A percentile compares a stretch with the other conserved stretches of the same genome.
These are phyloP conservation scores for Drosophila setosimentum DNA, from an alignment of 2,888 invertebrate species.

Conservation along the genomic window DNA sequence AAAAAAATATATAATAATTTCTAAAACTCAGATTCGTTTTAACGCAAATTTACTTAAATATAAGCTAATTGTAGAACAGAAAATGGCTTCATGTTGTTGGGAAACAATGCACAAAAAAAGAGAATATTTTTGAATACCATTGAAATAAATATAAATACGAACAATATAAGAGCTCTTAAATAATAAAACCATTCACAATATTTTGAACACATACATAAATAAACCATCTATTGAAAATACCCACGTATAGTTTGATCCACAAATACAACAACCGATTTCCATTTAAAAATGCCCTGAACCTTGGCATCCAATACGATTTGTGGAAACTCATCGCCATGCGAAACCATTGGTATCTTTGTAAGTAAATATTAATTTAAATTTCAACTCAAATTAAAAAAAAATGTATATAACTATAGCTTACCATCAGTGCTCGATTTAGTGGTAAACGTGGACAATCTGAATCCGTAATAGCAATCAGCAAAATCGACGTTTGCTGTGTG, in stretches of 20 bases:
- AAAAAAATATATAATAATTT: too few species aligned
- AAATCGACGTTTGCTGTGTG: constrained; percentile 88
- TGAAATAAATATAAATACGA: background rate
- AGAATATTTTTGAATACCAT: background rate
- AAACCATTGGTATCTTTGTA: constrained; percentile 87
- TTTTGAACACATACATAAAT: background rate
- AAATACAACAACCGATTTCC: constrained; percentile 90
- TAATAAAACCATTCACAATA: background rate
- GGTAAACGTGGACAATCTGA: constrained; percentile 92
- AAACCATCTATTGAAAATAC: constrained; percentile 83
- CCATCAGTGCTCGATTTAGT: constrained; percentile 88
- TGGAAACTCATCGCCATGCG: constrained; percentile 90
- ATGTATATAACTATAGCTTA: constrained; percentile 36
- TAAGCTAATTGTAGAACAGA: background rate
- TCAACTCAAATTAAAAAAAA: background rate
- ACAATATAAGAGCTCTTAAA: background rate
- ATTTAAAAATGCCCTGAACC: constrained; percentile 88
- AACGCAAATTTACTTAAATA: too few species aligned
- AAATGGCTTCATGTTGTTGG: background rate
- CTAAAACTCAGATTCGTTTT: too few species aligned
- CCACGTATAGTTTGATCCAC: constrained; percentile 91
- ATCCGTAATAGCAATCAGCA: constrained; percentile 91
- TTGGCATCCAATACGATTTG: constrained; percentile 92
- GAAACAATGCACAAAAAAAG: background rate
- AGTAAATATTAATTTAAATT: too few species aligned